Evolutionary conservation across 2,113 vertebrate species (phyloP).

Genomic region (Corapipo altera): DNA sequence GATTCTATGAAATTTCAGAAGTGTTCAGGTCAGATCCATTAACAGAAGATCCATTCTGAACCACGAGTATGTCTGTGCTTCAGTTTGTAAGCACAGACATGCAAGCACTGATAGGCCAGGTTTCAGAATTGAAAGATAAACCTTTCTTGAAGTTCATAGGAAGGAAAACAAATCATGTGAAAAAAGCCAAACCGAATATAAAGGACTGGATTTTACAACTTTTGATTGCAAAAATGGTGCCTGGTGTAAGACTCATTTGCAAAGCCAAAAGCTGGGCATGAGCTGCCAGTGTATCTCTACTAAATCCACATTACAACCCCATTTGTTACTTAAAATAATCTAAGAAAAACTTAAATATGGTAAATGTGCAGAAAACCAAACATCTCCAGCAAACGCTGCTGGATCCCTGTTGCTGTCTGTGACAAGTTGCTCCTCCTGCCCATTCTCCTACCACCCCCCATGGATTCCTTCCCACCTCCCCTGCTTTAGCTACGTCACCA

Average conservation of each 20-base stretch:
- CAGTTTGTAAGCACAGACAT: background rate
- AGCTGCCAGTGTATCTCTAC: background rate
- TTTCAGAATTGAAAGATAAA: background rate
- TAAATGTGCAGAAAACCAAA: background rate
- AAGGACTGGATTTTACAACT: background rate
- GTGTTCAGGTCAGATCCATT: background rate
- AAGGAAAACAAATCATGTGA: background rate
- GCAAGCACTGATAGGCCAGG: background rate
- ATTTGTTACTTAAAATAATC: background rate
- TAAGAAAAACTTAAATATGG: background rate
- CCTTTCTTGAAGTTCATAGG: background rate
- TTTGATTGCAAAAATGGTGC: background rate
- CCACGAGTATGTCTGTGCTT: background rate
- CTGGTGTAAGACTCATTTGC: background rate
- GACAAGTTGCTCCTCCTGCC: background rate
- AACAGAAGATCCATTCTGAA: background rate
- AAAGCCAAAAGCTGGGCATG: background rate
- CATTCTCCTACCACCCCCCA: background rate
- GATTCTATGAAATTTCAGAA: background rate
- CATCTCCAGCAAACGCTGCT: background rate
- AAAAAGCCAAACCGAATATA: background rate
- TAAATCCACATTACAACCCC: background rate
- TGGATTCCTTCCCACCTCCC: background rate
- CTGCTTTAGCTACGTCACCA: background rate
- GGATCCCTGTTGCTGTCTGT: background rate